These are phyloP conservation scores for Pipistrellus pipistrellus DNA, from an alignment of 2,797 vertebrate species.

Conservation along the genomic window DNA sequence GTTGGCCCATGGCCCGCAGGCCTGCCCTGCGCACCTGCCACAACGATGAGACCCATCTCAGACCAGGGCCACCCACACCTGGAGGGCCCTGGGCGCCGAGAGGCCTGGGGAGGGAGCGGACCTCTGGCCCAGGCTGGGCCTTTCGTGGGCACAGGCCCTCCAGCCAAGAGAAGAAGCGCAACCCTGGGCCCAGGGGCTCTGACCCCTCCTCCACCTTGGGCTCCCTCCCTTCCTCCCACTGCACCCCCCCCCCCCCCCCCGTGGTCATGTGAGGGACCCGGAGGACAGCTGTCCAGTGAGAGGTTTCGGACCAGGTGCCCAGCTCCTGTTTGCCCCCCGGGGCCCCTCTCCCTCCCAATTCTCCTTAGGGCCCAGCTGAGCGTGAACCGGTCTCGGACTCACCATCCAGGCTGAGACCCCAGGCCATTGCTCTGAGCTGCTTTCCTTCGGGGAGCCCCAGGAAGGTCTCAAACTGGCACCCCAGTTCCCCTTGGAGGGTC, in stretches of 20 bases:
- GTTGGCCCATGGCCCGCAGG: accelerated
- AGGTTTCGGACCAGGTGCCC: background rate
- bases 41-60: no score
- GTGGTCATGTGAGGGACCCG: background rate
- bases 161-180: background rate
- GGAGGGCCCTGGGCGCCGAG: no score
- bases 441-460: background rate
- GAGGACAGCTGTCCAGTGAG: background rate
- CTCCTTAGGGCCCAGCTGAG: background rate
- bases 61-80: background rate
- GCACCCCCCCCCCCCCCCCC: background rate
- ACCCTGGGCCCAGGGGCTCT: background rate
- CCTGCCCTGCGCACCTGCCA: background rate
- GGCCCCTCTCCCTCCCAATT: background rate
- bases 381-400: background rate
- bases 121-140: background rate
- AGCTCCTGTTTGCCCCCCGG: no score
- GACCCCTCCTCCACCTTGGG: background rate
- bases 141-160: no score
- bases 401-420: background rate
- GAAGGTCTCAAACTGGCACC: background rate
- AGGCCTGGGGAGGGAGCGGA: no score
- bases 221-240: no score
- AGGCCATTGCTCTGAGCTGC: background rate
- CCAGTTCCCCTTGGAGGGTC: background rate